Evolutionary conservation across 2,888 invertebrate genomes (phyloP).

Genomic region (Serrognathus titanus): DNA sequence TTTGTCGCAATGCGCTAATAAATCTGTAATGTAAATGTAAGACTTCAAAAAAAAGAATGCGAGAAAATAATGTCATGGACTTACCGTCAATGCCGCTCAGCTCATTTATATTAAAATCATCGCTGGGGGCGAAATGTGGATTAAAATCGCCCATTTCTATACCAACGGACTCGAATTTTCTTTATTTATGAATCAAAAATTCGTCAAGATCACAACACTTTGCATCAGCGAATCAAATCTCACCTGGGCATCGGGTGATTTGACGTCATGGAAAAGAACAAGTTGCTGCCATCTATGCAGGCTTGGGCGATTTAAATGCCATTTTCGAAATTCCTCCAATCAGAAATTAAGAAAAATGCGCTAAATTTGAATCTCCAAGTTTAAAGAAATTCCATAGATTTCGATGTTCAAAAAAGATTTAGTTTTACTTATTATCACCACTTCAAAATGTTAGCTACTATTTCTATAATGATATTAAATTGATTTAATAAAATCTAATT

Average conservation of each 20-base stretch:
- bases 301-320: no score
- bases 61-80: conserved; percentile 17
- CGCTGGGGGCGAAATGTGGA: conserved; percentile 48
- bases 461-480: no score
- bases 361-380: no score
- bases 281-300: no score
- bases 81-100: conserved; percentile 69
- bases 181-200: conserved; percentile 40
- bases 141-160: conserved; percentile 44
- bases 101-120: conserved; percentile 65
- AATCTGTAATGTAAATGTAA: conserved; percentile 53
- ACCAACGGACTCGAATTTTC: conserved; percentile 19
- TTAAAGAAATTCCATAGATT: no score
- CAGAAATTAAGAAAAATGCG: no score
- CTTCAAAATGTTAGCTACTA: no score
- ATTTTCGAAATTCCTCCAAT: no score
- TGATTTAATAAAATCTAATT: no score
- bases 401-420: no score
- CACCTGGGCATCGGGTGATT: conserved; percentile 58
- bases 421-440: no score
- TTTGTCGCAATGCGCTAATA: conserved; percentile 64
- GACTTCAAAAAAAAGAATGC: background rate
- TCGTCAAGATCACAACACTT: conserved; percentile 32
- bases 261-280: conserved; percentile 48
- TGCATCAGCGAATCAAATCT: conserved; percentile 55